These are phyloP conservation scores for Grus americana DNA, from an alignment of 2,113 vertebrate genomes.

Conservation along the genomic window DNA sequence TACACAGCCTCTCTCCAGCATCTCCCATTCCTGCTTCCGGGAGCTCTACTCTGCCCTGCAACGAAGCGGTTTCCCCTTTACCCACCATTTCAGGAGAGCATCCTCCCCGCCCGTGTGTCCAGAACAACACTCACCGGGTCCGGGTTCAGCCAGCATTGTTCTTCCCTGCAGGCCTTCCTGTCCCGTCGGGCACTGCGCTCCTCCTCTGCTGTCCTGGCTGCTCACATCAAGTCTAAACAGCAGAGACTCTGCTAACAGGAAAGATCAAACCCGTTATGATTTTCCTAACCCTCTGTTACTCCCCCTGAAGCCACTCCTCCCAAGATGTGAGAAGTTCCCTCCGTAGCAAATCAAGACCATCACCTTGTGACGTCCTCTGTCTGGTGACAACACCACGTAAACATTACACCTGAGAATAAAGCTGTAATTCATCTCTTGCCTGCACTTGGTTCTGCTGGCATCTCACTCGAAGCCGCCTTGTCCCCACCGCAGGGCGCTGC, in stretches of 20 bases:
- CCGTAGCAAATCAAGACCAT: accelerated
- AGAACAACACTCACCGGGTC: neutral
- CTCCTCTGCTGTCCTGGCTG: neutral
- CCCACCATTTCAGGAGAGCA: accelerated
- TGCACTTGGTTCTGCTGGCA: neutral
- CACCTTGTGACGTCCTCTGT: neutral
- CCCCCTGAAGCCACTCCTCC: neutral
- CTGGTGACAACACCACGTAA: neutral
- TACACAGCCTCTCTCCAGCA: neutral
- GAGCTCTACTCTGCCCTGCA: neutral
- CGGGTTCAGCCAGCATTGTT: neutral
- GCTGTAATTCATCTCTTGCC: neutral
- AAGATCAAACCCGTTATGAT: neutral
- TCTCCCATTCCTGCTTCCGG: neutral
- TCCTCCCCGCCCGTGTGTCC: neutral
- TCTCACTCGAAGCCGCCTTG: accelerated
- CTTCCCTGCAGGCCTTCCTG: neutral
- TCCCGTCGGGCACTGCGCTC: accelerated
- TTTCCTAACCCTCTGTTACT: accelerated
- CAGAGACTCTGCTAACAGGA: neutral
- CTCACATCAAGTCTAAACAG: neutral
- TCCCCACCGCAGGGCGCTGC: neutral
- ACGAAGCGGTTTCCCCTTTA: neutral
- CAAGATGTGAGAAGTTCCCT: neutral
- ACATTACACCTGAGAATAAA: neutral